These are phyloP conservation scores for Cephalopholis sonnerati DNA, from an alignment of 2,113 vertebrate genomes.

Conservation along the genomic window DNA sequence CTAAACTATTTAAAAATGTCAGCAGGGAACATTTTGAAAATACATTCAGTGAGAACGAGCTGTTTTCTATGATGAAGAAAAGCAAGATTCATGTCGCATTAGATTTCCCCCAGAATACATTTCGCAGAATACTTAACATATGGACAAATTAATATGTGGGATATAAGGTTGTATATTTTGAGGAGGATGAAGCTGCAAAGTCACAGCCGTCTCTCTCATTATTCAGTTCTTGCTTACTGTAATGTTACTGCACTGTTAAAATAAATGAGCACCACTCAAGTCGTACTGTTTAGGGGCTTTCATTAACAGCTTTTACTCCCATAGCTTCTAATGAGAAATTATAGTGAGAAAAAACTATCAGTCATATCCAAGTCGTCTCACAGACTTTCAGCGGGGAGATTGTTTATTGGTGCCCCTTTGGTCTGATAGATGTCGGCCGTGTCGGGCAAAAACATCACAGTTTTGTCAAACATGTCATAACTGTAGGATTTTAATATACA, in stretches of 20 bases:
- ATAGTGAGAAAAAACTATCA: not conserved
- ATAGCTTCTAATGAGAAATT: slow-evolving; percentile 32
- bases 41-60: not conserved
- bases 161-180: not conserved
- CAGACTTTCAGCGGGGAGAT: slow-evolving; percentile 20
- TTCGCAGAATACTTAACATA: not conserved
- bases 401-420: slow-evolving; percentile 40
- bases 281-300: slow-evolving; percentile 41
- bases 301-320: slow-evolving; percentile 42
- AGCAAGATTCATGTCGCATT: not conserved
- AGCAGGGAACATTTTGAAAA: slow-evolving; percentile 7
- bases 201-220: slow-evolving; percentile 10
- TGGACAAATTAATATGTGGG: not conserved
- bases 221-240: slow-evolving; percentile 21
- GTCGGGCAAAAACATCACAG: slow-evolving; percentile 14
- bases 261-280: slow-evolving; percentile 50
- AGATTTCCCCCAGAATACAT: not conserved
- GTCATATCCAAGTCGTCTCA: slow-evolving; percentile 14
- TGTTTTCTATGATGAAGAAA: not conserved
- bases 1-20: not conserved
- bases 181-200: not conserved
- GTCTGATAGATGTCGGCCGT: slow-evolving; percentile 21
- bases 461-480: slow-evolving; percentile 1
- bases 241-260: slow-evolving; percentile 36
- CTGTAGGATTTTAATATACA: not conserved